Evolutionary conservation across 35 echinoderm and acorn worm species (phyloP), one percentile per base, ranked within the genome.

Genomic region (Apostichopus japonicus): DNA sequence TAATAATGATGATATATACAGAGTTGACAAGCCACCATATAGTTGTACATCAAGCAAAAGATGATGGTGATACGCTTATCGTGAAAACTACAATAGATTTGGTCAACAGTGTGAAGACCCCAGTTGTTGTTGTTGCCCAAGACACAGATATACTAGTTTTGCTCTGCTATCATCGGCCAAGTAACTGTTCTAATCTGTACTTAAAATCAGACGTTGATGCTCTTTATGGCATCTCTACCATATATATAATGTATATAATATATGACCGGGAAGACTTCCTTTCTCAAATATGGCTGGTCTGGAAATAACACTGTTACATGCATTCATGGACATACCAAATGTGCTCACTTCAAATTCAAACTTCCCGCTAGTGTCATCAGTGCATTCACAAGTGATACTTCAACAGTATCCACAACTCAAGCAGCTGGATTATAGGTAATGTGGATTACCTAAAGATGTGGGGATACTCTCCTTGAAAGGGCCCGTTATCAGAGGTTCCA

Each of bases 111-210:
- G 88, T 82, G 56, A n/a, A 86, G 54, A 44, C 58, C 9, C 82
- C 54, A 17, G 84, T 88, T 82, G 84, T 33, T 33, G 27, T 33
- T 33, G 84, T 92, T 6, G 91, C 90, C 21, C 83, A 95, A 33
- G 94, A 93, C 58, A 95, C 83, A 53, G 94, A 95, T 78, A 86
- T 95, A 58, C 81, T 95, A 24, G 76, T 95, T 65, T 95, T 95
- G 84, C 91, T 95, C 75, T 92, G 83, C 57, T 92, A 79, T 79
- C 91, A 92, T 92, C 23, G 65, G 7, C 87, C 87, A 72, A 72
- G 17, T 53, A 73, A 87, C 55, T 61, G 63, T 67, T 86, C 65
- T 77, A 87, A 86, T 57, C 54, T 93, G n/a, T 93, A 91, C 53
- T 33, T 94, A 1, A 79, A 94, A 94, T 24, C 79, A 91, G 89